These are phyloP conservation scores for Allophyes oxyacanthae DNA, from an alignment of 2,888 invertebrate species.

Conservation along the genomic window DNA sequence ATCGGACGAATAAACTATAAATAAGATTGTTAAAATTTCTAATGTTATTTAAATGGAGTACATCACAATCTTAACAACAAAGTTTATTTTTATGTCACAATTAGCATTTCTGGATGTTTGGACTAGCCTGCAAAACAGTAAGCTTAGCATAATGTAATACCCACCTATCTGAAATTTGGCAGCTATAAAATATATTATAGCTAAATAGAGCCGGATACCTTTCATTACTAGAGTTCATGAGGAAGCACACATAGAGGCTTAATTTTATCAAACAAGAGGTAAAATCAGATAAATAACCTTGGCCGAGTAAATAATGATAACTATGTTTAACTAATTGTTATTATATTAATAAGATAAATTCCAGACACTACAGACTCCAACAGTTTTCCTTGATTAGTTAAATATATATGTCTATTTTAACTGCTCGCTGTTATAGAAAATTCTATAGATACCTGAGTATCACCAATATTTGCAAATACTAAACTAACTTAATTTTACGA, in stretches of 20 bases:
- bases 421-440: slow-evolving; percentile 17
- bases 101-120: too few relatives aligned
- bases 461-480: background rate
- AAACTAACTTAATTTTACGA: slow-evolving; percentile 12
- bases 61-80: too few relatives aligned
- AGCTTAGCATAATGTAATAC: too few relatives aligned
- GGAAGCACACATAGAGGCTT: slow-evolving; percentile 20
- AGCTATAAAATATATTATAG: too few relatives aligned
- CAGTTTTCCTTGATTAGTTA: slow-evolving; percentile 7
- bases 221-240: slow-evolving; percentile 18
- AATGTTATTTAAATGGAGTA: too few relatives aligned
- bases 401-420: slow-evolving; percentile 7
- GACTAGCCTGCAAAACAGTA: too few relatives aligned
- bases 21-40: too few relatives aligned
- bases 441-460: too few relatives aligned
- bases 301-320: slow-evolving; percentile 42
- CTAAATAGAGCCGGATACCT: too few relatives aligned
- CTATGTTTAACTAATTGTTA: slow-evolving; percentile 35
- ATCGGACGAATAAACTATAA: too few relatives aligned
- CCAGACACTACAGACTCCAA: slow-evolving; percentile 10
- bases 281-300: slow-evolving; percentile 38
- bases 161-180: too few relatives aligned
- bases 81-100: too few relatives aligned
- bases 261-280: slow-evolving; percentile 27
- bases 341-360: slow-evolving; percentile 24